phyloP scores from a whole-genome alignment of 2,113 vertebrate species.

The human region GRCh38 chr4:127322001-127322500 shows the following conservation, averaged over 20 bases:
- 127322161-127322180: background rate
- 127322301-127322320: background rate
- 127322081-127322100: background rate
- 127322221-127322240: background rate
- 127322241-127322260: background rate
- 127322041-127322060: background rate
- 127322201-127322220: background rate
- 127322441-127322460: background rate
- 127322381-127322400: background rate
- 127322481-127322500: background rate
- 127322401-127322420: background rate
- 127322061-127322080: background rate
- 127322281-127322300: background rate
- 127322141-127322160: constrained; percentile 20
- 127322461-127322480: background rate
- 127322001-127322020: background rate
- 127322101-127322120: background rate
- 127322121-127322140: background rate
- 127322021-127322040: constrained; percentile 9
- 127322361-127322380: constrained; percentile 16
- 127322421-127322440: background rate
- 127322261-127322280: background rate
- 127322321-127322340: background rate
- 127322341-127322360: background rate
- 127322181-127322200: background rate